Evolutionary conservation across 2,797 vertebrate genomes (phyloP).

Genomic region (Philypnodon macrostomus): DNA sequence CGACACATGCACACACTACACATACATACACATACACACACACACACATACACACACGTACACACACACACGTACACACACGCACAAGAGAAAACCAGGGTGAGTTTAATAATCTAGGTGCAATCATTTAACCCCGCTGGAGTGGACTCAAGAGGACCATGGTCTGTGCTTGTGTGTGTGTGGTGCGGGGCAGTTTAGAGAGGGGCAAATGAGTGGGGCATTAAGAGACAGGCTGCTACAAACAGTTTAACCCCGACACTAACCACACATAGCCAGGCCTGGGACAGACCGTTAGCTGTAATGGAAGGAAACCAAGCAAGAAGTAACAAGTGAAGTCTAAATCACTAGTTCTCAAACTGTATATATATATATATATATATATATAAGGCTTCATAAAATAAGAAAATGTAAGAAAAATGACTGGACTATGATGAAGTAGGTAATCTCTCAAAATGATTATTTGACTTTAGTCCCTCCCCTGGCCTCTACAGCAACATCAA

Average conservation of each 20-base stretch:
- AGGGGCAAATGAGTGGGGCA: slow-evolving; percentile 51
- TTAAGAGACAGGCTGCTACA: slow-evolving; percentile 58
- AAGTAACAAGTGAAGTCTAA: slow-evolving; percentile 1
- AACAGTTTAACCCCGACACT: slow-evolving; percentile 69
- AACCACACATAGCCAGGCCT: slow-evolving; percentile 31
- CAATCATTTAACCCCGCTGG: slow-evolving; percentile 76
- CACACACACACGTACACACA: slow-evolving; percentile 48
- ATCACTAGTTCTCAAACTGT: not conserved
- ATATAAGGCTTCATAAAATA: no score
- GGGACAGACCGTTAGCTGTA: slow-evolving; percentile 32
- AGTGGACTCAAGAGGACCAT: slow-evolving; percentile 74
- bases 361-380: no score
- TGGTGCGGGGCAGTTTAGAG: slow-evolving; percentile 48
- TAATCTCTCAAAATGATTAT: no score
- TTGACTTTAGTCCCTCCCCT: no score
- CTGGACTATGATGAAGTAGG: no score
- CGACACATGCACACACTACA: slow-evolving; percentile 45
- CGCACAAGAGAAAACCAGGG: slow-evolving; percentile 55
- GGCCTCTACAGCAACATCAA: no score
- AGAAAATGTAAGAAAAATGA: no score
- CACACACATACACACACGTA: slow-evolving; percentile 42
- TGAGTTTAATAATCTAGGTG: slow-evolving; percentile 75
- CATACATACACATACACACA: slow-evolving; percentile 44
- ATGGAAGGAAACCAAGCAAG: slow-evolving; percentile 27
- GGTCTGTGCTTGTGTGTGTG: slow-evolving; percentile 36